Evolutionary conservation across 1,140 invertebrate species (phyloP), one percentile per base, ranked within the genome.

Genomic region (Drosophila setifemur): DNA sequence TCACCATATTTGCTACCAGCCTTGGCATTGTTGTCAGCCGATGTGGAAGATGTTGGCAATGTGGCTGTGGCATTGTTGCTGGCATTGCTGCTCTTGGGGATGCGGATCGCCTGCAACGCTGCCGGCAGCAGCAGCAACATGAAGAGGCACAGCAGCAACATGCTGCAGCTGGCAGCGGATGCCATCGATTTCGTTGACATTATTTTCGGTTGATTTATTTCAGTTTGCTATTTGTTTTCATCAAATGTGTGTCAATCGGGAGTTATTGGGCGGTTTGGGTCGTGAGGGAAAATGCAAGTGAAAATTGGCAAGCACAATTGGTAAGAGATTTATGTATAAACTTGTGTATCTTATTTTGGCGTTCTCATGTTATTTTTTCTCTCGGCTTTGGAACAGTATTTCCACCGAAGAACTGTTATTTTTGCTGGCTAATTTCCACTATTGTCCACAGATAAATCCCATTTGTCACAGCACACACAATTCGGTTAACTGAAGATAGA

Each of bases 171-270:
- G 54, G 55, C 31, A 47, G 40, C 37, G 71, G 60, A 49, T 25
- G 55, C 73, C 64, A 73, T 78, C 71, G 70, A 85, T 85, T 83
- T 79, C 66, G 76, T 85, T 79, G 74, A 83, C 79, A 82, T 82
- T 77, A 73, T 82, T 76, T 77, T 63, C 28, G 61, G 52, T 70
- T 85, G 73, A 73, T 78, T 85, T 82, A 78, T 79, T 69, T 64
- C 19, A 54, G 63, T 54, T 74, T 79, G 39, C 68, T 63, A 40
- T 45, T 48, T 66, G 48, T 60, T 57, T 29, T 53, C 54, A 67
- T 72, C 44, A 40, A 82, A 82, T 68, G 60, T 81, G 54, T 81
- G 77, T 68, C 77, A 81, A 60, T 61, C 55, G 53, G 63, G 39
- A 73, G 63, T 42, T 52, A 12, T 21, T 45, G 47, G 43, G 18